These are phyloP conservation scores for Enteromius paludinosus DNA, from an alignment of 2,797 vertebrate species.

Conservation along the genomic window DNA sequence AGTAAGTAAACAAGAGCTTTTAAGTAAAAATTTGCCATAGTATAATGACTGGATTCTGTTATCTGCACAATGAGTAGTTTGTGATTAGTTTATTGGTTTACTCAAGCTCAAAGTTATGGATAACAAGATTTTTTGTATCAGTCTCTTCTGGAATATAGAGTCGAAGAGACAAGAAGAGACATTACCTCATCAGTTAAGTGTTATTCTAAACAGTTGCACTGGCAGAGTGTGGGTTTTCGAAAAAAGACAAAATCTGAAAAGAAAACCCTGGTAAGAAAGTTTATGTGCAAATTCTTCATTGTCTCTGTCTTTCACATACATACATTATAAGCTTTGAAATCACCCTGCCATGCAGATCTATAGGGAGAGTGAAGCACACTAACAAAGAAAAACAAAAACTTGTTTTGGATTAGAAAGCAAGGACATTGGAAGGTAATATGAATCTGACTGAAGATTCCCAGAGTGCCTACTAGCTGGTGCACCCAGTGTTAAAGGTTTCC, in stretches of 20 bases:
- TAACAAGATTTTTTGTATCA: not conserved
- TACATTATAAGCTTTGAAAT: conserved; percentile 25
- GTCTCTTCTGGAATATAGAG: not conserved
- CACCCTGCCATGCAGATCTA: conserved; percentile 46
- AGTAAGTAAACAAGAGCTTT: not conserved
- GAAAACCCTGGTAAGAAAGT: not conserved
- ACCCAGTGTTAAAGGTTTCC: conserved; percentile 59
- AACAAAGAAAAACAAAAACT: conserved; percentile 10
- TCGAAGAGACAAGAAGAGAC: not conserved
- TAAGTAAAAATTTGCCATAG: not conserved
- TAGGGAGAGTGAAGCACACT: conserved; percentile 33
- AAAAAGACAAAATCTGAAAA: not conserved
- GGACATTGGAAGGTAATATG: conserved; percentile 50
- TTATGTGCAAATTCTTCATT: not conserved
- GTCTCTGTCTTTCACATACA: not conserved
- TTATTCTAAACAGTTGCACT: not conserved
- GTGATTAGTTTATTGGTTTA: not conserved
- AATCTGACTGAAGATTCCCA: conserved; percentile 63
- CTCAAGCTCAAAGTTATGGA: not conserved
- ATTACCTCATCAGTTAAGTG: not conserved
- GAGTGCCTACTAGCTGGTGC: conserved; percentile 56
- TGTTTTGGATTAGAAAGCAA: conserved; percentile 37
- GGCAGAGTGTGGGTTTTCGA: not conserved
- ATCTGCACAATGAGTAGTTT: not conserved
- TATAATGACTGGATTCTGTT: not conserved